These are phyloP conservation scores for Macrophya annulata DNA, from an alignment of 2,888 invertebrate genomes.

Conservation along the genomic window DNA sequence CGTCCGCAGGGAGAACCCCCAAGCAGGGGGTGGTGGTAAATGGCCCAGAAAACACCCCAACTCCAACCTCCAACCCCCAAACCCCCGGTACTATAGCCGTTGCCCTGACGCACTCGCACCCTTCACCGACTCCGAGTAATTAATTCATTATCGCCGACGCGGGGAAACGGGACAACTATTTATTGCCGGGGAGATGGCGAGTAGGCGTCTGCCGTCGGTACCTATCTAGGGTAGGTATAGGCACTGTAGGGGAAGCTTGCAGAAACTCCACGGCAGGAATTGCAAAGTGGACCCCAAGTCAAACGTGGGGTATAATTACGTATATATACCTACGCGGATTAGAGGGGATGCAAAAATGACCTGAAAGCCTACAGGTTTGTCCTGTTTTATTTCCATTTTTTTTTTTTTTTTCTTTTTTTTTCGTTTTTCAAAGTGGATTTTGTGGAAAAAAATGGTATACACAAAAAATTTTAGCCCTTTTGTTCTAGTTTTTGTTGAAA, in stretches of 20 bases:
- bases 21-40: slow-evolving; percentile 65
- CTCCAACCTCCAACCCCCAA: slow-evolving; percentile 45
- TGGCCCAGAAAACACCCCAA: slow-evolving; percentile 70
- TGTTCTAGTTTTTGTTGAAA: background rate
- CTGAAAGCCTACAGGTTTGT: background rate
- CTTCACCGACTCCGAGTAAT: slow-evolving; percentile 64
- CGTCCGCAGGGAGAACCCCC: slow-evolving; percentile 61
- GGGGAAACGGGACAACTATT: slow-evolving; percentile 41
- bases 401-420: background rate
- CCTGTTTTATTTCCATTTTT: background rate
- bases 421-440: background rate
- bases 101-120: slow-evolving; percentile 55
- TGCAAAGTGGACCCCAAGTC: background rate
- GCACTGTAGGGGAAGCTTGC: too few relatives aligned
- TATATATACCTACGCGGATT: background rate
- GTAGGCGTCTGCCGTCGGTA: background rate
- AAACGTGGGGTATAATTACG: background rate
- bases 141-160: slow-evolving; percentile 63
- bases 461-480: background rate
- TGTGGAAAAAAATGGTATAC: background rate
- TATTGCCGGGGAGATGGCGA: slow-evolving; percentile 38
- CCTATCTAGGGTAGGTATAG: background rate
- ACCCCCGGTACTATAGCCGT: slow-evolving; percentile 17
- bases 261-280: background rate
- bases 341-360: background rate